phyloP scores from a whole-genome alignment of 2,888 invertebrate genomes.

The Yponomeuta cagnagella region DNA sequence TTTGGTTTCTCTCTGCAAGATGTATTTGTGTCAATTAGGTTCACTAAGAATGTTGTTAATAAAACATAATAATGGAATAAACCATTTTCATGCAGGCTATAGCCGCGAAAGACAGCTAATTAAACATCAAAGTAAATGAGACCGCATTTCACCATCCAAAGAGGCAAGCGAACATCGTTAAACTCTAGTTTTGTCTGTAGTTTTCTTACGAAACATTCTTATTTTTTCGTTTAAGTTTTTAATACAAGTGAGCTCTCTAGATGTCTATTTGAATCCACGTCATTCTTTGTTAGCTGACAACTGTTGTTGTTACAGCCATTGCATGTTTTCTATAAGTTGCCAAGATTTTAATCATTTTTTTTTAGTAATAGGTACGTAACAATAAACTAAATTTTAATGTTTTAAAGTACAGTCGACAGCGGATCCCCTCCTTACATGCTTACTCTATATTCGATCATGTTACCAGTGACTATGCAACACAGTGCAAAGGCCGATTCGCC shows the following conservation, averaged over 20 bases:
- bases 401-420: no score
- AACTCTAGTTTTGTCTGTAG: background rate
- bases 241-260: slow-evolving; percentile 18
- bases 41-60: background rate
- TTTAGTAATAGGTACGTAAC: no score
- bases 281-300: slow-evolving; percentile 26
- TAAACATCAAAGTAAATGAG: slow-evolving; percentile 30
- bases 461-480: no score
- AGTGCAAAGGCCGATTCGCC: no score
- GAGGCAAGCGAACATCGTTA: background rate
- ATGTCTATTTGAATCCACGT: slow-evolving; percentile 30
- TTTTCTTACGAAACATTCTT: background rate
- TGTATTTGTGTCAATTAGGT: background rate
- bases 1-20: no score
- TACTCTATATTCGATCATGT: no score
- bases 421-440: no score
- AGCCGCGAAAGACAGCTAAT: slow-evolving; percentile 37
- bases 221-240: background rate
- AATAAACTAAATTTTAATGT: no score
- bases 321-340: background rate
- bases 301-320: background rate
- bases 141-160: background rate
- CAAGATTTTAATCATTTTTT: background rate
- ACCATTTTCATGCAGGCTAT: background rate
- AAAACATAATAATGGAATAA: background rate